phyloP scores from a whole-genome alignment of 2,888 invertebrate species.

The Protodeltote pygarga region DNA sequence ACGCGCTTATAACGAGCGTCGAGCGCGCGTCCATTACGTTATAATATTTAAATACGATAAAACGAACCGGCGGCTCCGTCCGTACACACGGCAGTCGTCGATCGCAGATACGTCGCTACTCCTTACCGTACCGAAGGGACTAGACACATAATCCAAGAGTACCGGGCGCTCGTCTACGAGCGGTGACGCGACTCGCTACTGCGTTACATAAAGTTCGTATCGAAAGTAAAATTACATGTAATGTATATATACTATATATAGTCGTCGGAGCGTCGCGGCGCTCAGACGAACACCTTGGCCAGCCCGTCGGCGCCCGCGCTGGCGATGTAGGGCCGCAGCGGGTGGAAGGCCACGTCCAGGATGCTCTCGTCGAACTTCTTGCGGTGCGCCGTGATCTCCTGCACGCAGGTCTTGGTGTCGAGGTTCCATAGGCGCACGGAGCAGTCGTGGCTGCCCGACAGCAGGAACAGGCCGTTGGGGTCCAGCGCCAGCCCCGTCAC shows the following conservation, averaged over 20 bases:
- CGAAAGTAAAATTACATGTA: conserved; percentile 69
- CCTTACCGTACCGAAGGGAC: conserved; percentile 61
- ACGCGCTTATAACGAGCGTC: conserved; percentile 74
- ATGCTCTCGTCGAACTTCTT: conserved; percentile 99
- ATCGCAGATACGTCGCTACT: conserved; percentile 55
- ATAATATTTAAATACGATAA: conserved; percentile 75
- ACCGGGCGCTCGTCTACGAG: conserved; percentile 53
- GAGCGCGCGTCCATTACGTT: conserved; percentile 71
- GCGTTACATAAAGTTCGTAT: conserved; percentile 63
- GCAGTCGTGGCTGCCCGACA: conserved; percentile 99
- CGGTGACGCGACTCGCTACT: conserved; percentile 58
- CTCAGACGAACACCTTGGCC: conserved; percentile 98
- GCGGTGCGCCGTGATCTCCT: conserved; percentile 99
- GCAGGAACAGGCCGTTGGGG: conserved; percentile 98
- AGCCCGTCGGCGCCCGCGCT: conserved; percentile 99
- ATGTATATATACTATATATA: conserved; percentile 56
- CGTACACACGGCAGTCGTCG: conserved; percentile 54
- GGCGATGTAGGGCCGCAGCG: conserved; percentile 98
- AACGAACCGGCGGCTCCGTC: conserved; percentile 60
- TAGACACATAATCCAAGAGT: conserved; percentile 62
- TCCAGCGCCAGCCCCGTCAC: conserved; percentile 99
- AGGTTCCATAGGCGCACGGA: conserved; percentile 99
- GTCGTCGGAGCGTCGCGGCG: conserved; percentile 26
- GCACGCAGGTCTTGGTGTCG: conserved; percentile 99
- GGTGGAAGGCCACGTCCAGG: conserved; percentile 99